Conservation (phyloP, 2,113 vertebrate genomes). For the Myxocyprinus asiaticus region DNA sequence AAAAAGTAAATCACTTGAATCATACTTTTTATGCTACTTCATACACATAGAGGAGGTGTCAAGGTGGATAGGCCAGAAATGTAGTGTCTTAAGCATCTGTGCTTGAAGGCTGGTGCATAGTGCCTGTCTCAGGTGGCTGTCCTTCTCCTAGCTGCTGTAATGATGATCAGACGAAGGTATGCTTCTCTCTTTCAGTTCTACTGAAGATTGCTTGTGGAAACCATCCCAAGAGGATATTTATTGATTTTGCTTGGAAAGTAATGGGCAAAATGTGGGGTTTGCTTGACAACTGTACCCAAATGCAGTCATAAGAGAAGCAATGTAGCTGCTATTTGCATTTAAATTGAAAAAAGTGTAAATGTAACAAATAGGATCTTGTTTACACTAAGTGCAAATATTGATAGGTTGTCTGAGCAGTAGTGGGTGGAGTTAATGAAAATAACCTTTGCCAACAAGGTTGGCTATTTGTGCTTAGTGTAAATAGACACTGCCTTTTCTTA, state of each 20-base stretch:
- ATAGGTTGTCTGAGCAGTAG: background rate
- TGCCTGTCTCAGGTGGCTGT: conserved; percentile 35
- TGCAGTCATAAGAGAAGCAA: background rate
- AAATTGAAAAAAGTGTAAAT: no score
- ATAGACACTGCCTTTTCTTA: background rate
- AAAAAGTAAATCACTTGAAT: conserved; percentile 42
- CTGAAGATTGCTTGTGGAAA: conserved; percentile 24
- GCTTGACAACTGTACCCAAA: no score
- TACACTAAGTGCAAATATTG: no score
- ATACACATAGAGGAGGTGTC: conserved; percentile 17
- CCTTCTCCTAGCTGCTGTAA: conserved; percentile 13
- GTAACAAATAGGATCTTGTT: no score
- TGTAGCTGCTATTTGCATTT: no score
- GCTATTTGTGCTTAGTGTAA: background rate
- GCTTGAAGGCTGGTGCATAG: conserved; percentile 6
- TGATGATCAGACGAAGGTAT: conserved; percentile 38
- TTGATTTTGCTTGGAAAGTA: background rate
- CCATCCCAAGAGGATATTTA: background rate
- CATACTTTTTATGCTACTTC: conserved; percentile 45
- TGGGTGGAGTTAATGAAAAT: background rate
- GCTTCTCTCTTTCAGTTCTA: conserved; percentile 9
- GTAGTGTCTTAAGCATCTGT: conserved; percentile 24
- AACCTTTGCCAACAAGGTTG: background rate
- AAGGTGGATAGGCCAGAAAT: conserved; percentile 36
- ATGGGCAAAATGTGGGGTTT: background rate